Conservation (phyloP, 2,888 invertebrate species). For the Acleris sparsana region DNA sequence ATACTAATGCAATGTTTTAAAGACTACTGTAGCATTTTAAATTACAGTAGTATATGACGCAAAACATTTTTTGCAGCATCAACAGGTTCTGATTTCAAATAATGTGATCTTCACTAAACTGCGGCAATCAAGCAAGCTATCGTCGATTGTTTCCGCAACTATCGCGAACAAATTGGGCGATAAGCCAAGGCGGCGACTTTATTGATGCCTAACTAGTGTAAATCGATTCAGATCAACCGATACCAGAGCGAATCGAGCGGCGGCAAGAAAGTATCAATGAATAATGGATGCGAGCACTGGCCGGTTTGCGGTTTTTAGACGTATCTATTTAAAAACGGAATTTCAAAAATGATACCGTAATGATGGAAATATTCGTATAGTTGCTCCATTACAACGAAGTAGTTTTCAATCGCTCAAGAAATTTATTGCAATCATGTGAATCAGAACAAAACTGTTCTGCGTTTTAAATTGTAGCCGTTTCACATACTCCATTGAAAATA, state of each 20-base stretch:
- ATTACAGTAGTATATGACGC: too few species aligned
- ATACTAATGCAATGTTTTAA: too few species aligned
- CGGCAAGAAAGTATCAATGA: conserved; percentile 59
- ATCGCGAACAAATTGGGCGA: conserved; percentile 61
- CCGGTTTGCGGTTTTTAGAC: conserved; percentile 50
- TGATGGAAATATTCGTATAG: neutral
- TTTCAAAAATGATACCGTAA: conserved; percentile 41
- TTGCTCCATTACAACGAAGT: neutral
- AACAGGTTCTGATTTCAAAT: conserved; percentile 29
- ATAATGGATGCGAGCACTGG: conserved; percentile 56
- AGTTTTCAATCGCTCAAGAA: neutral
- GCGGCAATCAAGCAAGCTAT: conserved; percentile 29
- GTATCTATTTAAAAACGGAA: conserved; percentile 43
- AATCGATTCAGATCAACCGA: conserved; percentile 61
- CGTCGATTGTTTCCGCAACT: conserved; percentile 53
- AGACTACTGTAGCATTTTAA: too few species aligned
- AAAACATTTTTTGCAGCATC: conserved; percentile 17
- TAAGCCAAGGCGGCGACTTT: conserved; percentile 55
- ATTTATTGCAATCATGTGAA: neutral
- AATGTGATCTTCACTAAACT: conserved; percentile 25
- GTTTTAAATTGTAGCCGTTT: conserved; percentile 5
- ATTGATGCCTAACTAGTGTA: conserved; percentile 61
- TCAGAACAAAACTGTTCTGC: neutral
- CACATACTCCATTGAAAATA: conserved; percentile 24
- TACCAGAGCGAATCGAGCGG: conserved; percentile 51